Percentiles rank a stretch among this genome's conserved stretches.
These are phyloP conservation scores for Apaloderma vittatum DNA, from an alignment of 2,113 vertebrate species.

Conservation along the genomic window DNA sequence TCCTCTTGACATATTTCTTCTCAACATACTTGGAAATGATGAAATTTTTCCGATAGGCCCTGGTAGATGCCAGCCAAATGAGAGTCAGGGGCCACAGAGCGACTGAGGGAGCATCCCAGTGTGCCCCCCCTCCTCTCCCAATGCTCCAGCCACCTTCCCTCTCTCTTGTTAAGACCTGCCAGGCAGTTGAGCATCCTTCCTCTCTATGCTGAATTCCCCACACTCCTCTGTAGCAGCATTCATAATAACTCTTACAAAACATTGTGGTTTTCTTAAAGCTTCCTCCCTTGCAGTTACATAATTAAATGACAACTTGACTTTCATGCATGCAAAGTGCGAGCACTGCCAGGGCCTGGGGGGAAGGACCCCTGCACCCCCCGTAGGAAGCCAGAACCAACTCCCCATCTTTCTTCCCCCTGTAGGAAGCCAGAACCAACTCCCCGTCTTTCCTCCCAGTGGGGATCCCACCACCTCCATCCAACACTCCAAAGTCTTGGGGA, in stretches of 20 bases:
- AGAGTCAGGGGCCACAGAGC: not conserved
- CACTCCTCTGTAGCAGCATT: not conserved
- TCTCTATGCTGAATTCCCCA: not conserved
- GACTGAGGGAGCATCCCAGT: not conserved
- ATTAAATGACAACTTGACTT: not conserved
- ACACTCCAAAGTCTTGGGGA: not conserved
- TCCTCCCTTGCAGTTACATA: not conserved
- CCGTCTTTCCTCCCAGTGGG: not conserved
- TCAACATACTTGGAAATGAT: constrained; percentile 80
- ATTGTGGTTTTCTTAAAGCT: not conserved
- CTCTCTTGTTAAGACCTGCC: not conserved
- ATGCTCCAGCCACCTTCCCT: not conserved
- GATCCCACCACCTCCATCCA: not conserved
- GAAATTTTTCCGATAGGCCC: constrained; percentile 75
- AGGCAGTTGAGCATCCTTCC: not conserved
- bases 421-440: not conserved
- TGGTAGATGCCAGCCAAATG: not conserved
- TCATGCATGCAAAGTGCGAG: not conserved
- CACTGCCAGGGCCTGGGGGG: not conserved
- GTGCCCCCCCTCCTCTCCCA: not conserved
- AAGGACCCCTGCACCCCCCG: not conserved
- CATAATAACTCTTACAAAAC: not conserved
- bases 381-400: not conserved
- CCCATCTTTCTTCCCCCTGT: fast-evolving
- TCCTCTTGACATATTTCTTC: constrained; percentile 72